Evolutionary conservation across 2,797 vertebrate genomes (phyloP).

Genomic region (Fringilla coelebs): DNA sequence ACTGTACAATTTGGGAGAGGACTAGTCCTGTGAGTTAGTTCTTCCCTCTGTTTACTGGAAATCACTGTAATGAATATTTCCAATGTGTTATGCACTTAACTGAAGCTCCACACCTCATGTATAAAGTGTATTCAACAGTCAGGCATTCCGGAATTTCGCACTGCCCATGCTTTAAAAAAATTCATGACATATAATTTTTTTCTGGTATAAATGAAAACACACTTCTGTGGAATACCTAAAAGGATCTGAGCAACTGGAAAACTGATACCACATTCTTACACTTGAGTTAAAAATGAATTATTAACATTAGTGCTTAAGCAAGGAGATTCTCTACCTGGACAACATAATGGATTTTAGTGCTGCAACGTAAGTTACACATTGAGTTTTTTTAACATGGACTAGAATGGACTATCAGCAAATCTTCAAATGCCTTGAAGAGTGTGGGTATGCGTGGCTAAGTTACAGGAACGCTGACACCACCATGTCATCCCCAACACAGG

Average conservation of each 20-base stretch:
- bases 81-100: accelerated
- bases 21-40: not conserved
- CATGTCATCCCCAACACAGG: accelerated
- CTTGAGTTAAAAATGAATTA: not conserved
- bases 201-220: not conserved
- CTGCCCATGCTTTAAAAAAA: not conserved
- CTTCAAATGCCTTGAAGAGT: not conserved
- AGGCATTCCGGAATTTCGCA: not conserved
- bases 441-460: accelerated
- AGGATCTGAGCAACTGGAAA: not conserved
- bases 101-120: not conserved
- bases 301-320: not conserved
- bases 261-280: not conserved
- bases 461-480: accelerated
- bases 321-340: not conserved
- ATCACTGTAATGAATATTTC: not conserved
- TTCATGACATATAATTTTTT: not conserved
- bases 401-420: not conserved
- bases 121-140: not conserved
- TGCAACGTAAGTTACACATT: not conserved
- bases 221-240: not conserved
- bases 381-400: not conserved
- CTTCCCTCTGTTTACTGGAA: not conserved
- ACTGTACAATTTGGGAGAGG: not conserved
- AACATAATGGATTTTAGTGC: not conserved